Conservation (phyloP, 2,888 invertebrate genomes). For the Apamea anceps region DNA sequence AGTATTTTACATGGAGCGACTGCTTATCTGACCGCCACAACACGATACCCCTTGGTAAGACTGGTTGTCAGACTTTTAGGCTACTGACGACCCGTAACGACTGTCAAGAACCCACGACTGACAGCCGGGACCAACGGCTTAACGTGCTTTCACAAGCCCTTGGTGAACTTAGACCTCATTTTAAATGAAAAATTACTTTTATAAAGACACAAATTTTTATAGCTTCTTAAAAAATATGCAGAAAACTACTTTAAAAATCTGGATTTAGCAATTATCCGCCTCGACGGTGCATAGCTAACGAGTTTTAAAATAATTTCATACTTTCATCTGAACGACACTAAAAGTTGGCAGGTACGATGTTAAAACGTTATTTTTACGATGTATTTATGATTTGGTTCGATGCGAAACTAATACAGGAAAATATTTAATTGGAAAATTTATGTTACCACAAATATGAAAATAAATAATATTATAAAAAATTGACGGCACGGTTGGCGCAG, state of each 20-base stretch:
- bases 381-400: not conserved
- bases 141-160: no score
- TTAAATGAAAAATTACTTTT: not conserved
- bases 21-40: no score
- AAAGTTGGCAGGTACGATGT: constrained; percentile 29
- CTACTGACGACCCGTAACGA: no score
- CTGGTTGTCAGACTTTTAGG: no score
- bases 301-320: constrained; percentile 56
- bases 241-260: constrained; percentile 24
- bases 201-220: not conserved
- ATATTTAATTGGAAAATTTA: not conserved
- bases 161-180: not conserved
- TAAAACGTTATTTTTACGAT: constrained; percentile 37
- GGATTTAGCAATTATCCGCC: constrained; percentile 45
- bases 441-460: not conserved
- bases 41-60: no score
- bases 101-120: no score
- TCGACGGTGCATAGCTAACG: constrained; percentile 54
- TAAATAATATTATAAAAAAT: no score
- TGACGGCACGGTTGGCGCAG: no score
- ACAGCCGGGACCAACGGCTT: no score
- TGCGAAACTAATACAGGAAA: no score
- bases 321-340: constrained; percentile 31
- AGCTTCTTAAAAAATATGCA: not conserved
- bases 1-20: no score